phyloP scores from a whole-genome alignment of 2,113 vertebrate genomes.

The Takifugu bimaculatus region DNA sequence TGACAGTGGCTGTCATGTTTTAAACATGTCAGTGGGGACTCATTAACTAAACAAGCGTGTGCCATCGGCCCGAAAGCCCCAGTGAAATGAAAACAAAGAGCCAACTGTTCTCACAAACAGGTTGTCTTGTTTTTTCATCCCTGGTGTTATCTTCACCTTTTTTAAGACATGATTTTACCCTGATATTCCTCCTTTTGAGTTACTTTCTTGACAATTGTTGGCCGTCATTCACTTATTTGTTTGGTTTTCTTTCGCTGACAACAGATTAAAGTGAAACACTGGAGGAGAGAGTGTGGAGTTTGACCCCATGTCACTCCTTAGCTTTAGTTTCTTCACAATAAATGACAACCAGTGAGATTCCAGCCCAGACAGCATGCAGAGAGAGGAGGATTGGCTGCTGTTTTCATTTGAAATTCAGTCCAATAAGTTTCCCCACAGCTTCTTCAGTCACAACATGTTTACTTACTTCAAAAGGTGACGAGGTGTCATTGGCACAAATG shows the following conservation, averaged over 20 bases:
- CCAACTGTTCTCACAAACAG: conserved; percentile 26
- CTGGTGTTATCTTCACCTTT: neutral
- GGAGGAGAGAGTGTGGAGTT: no score
- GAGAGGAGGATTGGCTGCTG: no score
- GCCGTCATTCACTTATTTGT: neutral
- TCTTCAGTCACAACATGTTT: no score
- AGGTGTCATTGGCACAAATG: no score
- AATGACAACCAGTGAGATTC: no score
- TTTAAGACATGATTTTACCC: neutral
- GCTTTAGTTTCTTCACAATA: no score
- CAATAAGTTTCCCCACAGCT: no score
- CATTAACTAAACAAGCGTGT: conserved; percentile 70
- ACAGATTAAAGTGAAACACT: no score
- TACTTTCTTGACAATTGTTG: neutral
- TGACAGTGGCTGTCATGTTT: conserved; percentile 62
- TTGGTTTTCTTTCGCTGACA: neutral
- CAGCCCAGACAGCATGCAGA: no score
- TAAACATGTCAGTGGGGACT: conserved; percentile 68
- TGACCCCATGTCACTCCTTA: neutral
- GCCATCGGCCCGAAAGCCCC: conserved; percentile 46
- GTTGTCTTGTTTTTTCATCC: neutral
- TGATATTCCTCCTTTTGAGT: neutral
- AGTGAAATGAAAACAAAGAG: conserved; percentile 43
- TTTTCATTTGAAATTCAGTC: no score
- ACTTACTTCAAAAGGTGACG: no score